These are phyloP conservation scores for Dendrocincla fuliginosa DNA, from an alignment of 2,797 vertebrate species.

Conservation along the genomic window DNA sequence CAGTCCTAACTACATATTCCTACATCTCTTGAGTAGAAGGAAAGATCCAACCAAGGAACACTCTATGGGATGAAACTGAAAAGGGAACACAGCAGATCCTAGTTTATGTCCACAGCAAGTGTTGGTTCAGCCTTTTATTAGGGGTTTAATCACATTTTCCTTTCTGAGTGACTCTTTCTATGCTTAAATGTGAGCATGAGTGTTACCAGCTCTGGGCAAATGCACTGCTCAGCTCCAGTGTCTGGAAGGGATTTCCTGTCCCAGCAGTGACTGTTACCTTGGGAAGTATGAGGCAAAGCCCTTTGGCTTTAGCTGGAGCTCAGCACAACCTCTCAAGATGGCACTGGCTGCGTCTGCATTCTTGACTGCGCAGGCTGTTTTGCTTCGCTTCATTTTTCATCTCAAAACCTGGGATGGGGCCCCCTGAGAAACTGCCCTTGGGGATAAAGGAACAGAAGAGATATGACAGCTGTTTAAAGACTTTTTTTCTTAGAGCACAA, in stretches of 20 bases:
- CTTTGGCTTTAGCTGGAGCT: neutral
- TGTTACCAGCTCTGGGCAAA: neutral
- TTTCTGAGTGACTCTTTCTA: neutral
- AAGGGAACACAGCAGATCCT: neutral
- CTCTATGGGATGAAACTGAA: neutral
- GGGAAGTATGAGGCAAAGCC: neutral
- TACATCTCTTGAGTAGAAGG: neutral
- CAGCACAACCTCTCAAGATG: neutral
- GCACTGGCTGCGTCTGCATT: neutral
- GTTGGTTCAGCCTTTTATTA: neutral
- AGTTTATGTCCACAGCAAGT: neutral
- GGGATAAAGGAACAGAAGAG: neutral
- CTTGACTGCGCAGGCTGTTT: neutral
- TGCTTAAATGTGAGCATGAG: neutral
- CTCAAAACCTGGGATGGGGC: accelerated
- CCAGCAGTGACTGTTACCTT: neutral
- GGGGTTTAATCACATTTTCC: neutral
- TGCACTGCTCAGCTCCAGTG: neutral
- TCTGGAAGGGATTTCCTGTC: neutral
- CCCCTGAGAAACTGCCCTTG: neutral
- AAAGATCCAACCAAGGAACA: neutral
- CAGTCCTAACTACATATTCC: neutral
- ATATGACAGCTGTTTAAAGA: neutral
- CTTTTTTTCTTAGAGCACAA: neutral
- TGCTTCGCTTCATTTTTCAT: neutral